Conservation (phyloP, 2,888 invertebrate genomes). For the Dynastes hyllus region DNA sequence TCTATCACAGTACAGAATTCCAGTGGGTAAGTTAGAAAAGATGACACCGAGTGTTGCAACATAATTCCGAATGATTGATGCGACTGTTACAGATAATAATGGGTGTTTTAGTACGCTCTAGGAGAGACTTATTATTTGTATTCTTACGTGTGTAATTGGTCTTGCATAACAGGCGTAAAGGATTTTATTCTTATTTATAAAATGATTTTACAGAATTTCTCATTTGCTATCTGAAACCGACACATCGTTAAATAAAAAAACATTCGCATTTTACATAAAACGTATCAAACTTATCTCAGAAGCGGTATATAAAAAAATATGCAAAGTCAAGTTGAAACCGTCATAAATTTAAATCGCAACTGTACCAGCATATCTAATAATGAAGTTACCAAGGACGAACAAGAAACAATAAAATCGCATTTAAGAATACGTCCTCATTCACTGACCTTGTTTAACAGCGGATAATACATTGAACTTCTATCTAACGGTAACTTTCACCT, state of each 20-base stretch:
- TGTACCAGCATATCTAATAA: too few relatives aligned
- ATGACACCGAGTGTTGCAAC: conserved; percentile 37
- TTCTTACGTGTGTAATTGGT: conserved; percentile 18
- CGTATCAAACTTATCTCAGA: background rate
- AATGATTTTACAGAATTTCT: background rate
- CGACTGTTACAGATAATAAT: conserved; percentile 35
- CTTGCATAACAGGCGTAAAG: conserved; percentile 17
- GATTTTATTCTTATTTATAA: conserved; percentile 3
- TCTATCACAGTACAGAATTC: conserved; percentile 42
- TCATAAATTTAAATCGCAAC: too few relatives aligned
- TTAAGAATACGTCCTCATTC: background rate
- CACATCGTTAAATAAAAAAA: background rate
- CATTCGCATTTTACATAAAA: background rate
- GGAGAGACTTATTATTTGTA: conserved; percentile 14
- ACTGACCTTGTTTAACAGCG: background rate
- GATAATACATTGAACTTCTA: background rate
- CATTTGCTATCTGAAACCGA: background rate
- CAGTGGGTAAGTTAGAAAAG: conserved; percentile 41
- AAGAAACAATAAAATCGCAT: background rate
- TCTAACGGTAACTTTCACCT: conserved; percentile 6
- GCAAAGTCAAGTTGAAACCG: too few relatives aligned
- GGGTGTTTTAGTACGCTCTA: conserved; percentile 1
- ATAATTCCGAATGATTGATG: conserved; percentile 46
- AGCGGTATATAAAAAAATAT: too few relatives aligned
- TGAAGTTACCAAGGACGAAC: too few relatives aligned